Evolutionary conservation across 2,888 invertebrate species (phyloP), one percentile per base, ranked within the genome.

Genomic region (Scaptomyza tumidula): DNA sequence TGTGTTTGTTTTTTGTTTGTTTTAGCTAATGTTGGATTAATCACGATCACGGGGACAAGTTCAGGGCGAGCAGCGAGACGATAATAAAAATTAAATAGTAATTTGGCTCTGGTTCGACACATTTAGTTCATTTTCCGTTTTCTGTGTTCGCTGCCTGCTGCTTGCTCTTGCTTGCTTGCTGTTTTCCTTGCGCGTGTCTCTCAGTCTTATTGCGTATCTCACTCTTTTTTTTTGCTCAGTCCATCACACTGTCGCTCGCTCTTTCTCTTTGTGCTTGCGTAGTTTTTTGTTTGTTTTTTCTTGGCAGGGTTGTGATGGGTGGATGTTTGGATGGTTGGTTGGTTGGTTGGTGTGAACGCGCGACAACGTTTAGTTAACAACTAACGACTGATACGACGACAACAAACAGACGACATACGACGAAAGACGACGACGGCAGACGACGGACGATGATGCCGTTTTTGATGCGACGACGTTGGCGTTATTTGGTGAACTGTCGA

Each of bases 311-410:
- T 39, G 62, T 4, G 11, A 29, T 27, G 48, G 54, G 9, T 43
- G 27, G 56, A 27, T 49, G 52, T n/a, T 19, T 33, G 57, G 49
- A 44, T 50, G 33, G 45, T 37, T 49, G n/a, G n/a, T n/a, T n/a
- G 57, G 31, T 58, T 43, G 33, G 43, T 37, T 49, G 57, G 31
- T 58, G 58, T 46, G 60, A 76, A 56, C 56, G 62, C 78, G 68
- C 85, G 71, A 65, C 62, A 54, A 79, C 65, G 63, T 78, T 78
- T 86, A 86, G 81, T 86, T 82, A 82, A 81, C 72, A 84, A 86
- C 78, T 86, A 86, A 80, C n/a, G n/a, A n/a, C 74, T 80, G 80
- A 86, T 82, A 83, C 80, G 68, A 49, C 13, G 29, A 33, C 19
- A 65, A 49, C 67, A 61, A 61, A 43, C 61, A 24, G 64, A 29